Conservation (phyloP, 2,888 invertebrate species). For the Parelbella ahira region DNA sequence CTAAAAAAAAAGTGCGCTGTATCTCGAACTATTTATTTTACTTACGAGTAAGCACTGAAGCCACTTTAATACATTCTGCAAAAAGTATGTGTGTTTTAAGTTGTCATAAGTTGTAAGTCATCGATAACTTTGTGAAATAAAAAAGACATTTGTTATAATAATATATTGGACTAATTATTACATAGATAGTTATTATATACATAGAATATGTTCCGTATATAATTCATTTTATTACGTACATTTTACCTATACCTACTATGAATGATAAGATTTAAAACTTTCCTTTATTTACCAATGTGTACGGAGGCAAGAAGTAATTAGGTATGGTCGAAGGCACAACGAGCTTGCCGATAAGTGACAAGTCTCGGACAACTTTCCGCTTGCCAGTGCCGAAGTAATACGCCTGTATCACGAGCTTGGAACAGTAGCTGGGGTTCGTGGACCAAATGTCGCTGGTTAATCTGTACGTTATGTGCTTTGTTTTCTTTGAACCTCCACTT, state of each 20-base stretch:
- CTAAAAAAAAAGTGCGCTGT: too few relatives aligned
- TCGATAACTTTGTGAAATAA: too few relatives aligned
- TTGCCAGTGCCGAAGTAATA: constrained; percentile 49
- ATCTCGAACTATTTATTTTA: too few relatives aligned
- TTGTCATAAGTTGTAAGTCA: too few relatives aligned
- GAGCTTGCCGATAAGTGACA: constrained; percentile 32
- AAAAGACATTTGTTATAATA: too few relatives aligned
- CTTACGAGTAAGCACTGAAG: too few relatives aligned
- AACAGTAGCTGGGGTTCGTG: constrained; percentile 52
- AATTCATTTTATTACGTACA: too few relatives aligned
- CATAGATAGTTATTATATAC: constrained; percentile 27
- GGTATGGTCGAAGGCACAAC: constrained; percentile 49
- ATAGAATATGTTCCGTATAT: too few relatives aligned
- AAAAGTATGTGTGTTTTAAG: too few relatives aligned
- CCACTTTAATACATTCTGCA: too few relatives aligned
- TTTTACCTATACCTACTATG: too few relatives aligned
- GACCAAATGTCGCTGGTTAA: constrained; percentile 41
- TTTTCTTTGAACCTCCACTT: constrained; percentile 41
- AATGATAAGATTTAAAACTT: constrained; percentile 37
- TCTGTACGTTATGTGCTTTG: constrained; percentile 46
- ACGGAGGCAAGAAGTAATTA: constrained; percentile 44
- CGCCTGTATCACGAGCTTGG: constrained; percentile 52
- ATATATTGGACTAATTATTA: too few relatives aligned
- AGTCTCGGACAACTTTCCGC: constrained; percentile 41
- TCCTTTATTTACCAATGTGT: constrained; percentile 45